These are phyloP conservation scores for Turdus rufiventris DNA, from an alignment of 2,113 vertebrate genomes.

Conservation along the genomic window DNA sequence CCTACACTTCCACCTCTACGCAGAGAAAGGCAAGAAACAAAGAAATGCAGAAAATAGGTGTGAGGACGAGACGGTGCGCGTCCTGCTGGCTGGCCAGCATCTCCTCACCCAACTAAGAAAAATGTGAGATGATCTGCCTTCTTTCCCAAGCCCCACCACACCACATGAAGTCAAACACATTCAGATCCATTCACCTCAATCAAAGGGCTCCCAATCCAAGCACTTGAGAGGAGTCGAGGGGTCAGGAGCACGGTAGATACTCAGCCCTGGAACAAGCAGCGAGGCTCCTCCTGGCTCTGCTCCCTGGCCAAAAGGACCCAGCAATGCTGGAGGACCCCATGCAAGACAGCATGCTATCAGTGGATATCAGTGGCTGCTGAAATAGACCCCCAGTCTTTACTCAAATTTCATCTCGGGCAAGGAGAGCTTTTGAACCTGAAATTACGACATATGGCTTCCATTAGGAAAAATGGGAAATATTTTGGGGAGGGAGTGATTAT, in stretches of 20 bases:
- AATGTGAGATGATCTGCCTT: not conserved
- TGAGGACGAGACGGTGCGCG: rapidly evolving
- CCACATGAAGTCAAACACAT: not conserved
- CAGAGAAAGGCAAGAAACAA: not conserved
- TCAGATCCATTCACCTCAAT: not conserved
- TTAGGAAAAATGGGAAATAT: not conserved
- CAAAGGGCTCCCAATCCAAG: not conserved
- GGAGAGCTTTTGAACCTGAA: not conserved
- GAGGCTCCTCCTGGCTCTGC: not conserved
- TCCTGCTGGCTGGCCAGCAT: not conserved
- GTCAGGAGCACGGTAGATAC: rapidly evolving
- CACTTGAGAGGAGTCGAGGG: not conserved
- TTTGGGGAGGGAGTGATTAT: not conserved
- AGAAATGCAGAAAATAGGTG: not conserved
- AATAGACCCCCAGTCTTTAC: not conserved
- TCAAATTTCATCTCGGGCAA: not conserved
- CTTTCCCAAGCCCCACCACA: not conserved
- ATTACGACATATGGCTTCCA: not conserved
- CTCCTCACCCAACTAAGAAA: not conserved
- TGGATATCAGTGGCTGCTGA: not conserved
- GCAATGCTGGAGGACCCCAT: not conserved
- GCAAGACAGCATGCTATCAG: not conserved
- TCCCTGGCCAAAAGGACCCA: not conserved
- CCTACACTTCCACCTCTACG: not conserved
- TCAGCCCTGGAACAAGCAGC: rapidly evolving